Evolutionary conservation across 53 echinoderm and acorn worm genomes (phyloP), one percentile per base, ranked within the genome.

Genomic region (Echinarachnius parma): DNA sequence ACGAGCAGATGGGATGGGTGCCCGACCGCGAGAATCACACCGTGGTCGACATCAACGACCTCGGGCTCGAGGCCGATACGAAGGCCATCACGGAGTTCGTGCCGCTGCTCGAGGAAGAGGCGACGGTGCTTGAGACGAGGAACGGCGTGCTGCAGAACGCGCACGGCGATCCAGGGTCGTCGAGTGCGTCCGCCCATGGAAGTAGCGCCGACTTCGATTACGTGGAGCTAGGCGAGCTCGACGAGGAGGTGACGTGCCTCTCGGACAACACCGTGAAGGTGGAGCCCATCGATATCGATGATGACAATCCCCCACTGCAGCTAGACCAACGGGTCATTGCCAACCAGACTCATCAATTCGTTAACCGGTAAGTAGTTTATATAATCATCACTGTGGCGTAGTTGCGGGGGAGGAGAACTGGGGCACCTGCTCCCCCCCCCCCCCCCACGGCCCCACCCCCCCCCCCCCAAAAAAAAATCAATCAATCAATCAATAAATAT

Each of bases 11-110:
- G 10, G 50, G 11, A 4, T 49, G 50, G 50, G 4, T 21, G 1
- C 27, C 46, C 4, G 66, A 66, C 11, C 28, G 27, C 66, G 36
- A 35, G 10, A n/a, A 27, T 13, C 66, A 66, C 46, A 66, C 29
- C 46, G 66, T 66, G 28, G 28, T 66, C 29, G 66, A 46, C 66
- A 66, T 66, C 46, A 66, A 66, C 23, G 66, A 66, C 48, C 66
- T 66, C 20, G 66, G 66, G 4, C 46, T 66, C 3, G 66, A 66
- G 14, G 2, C 29, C 21, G 66, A 66, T 66, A 66, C 66, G 7
- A 66, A 66, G 66, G 29, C 33, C 66, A 66, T 66, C 46, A 66
- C 66, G 15, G 66, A 66, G 8, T 66, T 66, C 30, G 66, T 66
- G 28, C 66, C 66, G 28, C 22, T 66, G 16, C 47, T 66, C 7